Percentiles rank a stretch among this genome's conserved stretches.
Conservation (phyloP, 1,140 invertebrate genomes). For the Leptinotarsa defecta region DNA sequence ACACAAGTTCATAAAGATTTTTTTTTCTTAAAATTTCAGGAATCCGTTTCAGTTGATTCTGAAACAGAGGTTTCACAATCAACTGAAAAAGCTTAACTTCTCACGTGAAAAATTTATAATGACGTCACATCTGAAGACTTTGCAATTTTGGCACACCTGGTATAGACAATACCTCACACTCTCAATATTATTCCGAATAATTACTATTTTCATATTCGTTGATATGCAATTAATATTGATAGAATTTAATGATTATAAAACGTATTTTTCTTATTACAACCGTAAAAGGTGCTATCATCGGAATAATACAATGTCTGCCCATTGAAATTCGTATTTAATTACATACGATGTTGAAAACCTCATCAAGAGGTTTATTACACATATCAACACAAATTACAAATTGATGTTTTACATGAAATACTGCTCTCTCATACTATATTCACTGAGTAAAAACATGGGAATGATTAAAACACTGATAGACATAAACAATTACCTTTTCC, state of each 20-base stretch:
- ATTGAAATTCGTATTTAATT: slow-evolving; percentile 13
- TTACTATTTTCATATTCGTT: too few species aligned
- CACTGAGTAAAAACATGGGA: slow-evolving; percentile 13
- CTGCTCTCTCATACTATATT: slow-evolving; percentile 2
- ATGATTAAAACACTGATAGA: background rate
- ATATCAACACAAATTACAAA: slow-evolving; percentile 20
- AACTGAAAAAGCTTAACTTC: too few species aligned
- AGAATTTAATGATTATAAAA: background rate
- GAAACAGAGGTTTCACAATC: too few species aligned
- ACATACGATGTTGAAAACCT: slow-evolving; percentile 5
- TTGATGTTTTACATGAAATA: slow-evolving; percentile 17
- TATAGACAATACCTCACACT: too few species aligned
- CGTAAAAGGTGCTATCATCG: background rate
- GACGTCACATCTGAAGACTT: too few species aligned
- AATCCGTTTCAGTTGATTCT: too few species aligned
- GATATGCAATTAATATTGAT: background rate
- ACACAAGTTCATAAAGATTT: too few species aligned
- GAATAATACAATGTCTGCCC: slow-evolving; percentile 2
- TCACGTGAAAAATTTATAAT: too few species aligned
- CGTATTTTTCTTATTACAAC: background rate
- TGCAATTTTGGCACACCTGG: too few species aligned
- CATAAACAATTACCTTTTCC: background rate
- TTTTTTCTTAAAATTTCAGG: too few species aligned
- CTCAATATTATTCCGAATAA: too few species aligned
- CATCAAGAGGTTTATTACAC: slow-evolving; percentile 12